Conservation (phyloP, 2,797 vertebrate genomes). For the Geotrypetes seraphini region DNA sequence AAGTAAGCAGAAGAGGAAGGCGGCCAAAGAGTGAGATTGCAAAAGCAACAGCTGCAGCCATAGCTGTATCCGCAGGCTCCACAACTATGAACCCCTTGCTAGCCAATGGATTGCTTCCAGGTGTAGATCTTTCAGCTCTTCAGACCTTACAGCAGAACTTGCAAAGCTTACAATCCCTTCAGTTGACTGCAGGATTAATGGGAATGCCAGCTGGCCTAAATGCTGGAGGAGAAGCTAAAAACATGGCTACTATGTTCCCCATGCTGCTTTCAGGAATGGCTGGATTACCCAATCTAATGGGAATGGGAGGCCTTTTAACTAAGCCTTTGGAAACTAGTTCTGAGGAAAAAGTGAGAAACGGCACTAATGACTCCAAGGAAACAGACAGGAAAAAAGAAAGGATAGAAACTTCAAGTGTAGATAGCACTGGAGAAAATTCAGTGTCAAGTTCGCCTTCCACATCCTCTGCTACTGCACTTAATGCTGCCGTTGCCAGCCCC, state of each 20-base stretch:
- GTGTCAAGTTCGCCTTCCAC: slow-evolving; percentile 61
- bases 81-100: slow-evolving; percentile 69
- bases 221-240: slow-evolving; percentile 62
- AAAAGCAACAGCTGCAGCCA: slow-evolving; percentile 54
- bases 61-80: slow-evolving; percentile 40
- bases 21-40: slow-evolving; percentile 86
- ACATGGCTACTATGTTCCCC: slow-evolving; percentile 87
- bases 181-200: slow-evolving; percentile 87
- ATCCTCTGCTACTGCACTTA: slow-evolving; percentile 61
- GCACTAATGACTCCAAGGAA: slow-evolving; percentile 45
- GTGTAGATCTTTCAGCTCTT: slow-evolving; percentile 79
- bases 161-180: slow-evolving; percentile 87
- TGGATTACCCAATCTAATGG: slow-evolving; percentile 81
- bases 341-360: slow-evolving; percentile 69
- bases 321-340: slow-evolving; percentile 58
- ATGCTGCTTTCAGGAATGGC: slow-evolving; percentile 94
- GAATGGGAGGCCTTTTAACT: slow-evolving; percentile 71
- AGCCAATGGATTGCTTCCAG: slow-evolving; percentile 79
- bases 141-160: slow-evolving; percentile 95
- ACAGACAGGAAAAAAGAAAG: slow-evolving; percentile 78
- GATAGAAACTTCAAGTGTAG: slow-evolving; percentile 75
- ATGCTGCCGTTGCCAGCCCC: slow-evolving; percentile 67
- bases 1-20: slow-evolving; percentile 86
- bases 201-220: slow-evolving; percentile 77
- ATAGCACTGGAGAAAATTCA: slow-evolving; percentile 53